Evolutionary conservation across 2,888 invertebrate genomes (phyloP).

Genomic region (Trissolcus japonicus): DNA sequence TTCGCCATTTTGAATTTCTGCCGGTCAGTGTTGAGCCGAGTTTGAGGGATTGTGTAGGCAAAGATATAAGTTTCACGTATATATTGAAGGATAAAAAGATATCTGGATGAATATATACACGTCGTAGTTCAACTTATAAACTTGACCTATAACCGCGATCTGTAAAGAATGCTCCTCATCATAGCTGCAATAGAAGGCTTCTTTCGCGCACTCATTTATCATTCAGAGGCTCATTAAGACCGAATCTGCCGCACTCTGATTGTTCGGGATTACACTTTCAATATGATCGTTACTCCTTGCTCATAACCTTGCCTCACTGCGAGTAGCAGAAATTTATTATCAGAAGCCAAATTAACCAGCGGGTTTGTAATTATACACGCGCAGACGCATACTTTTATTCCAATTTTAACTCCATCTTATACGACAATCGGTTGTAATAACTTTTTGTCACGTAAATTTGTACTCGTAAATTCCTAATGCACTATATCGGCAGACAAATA

Average conservation of each 20-base stretch:
- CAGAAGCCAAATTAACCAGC: conserved; percentile 44
- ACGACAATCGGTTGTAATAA: no score
- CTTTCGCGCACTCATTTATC: conserved; percentile 77
- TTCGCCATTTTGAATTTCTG: conserved; percentile 59
- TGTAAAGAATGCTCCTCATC: conserved; percentile 57
- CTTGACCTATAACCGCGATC: conserved; percentile 54
- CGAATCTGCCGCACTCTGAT: conserved; percentile 76
- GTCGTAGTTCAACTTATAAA: conserved; percentile 57
- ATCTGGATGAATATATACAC: conserved; percentile 63
- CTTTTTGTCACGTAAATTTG: no score
- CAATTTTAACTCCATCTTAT: background rate
- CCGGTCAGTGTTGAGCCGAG: conserved; percentile 64
- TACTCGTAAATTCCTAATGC: no score
- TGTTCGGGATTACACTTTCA: conserved; percentile 69
- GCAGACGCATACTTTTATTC: conserved; percentile 6
- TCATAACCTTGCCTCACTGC: conserved; percentile 45
- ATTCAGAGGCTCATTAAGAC: conserved; percentile 77
- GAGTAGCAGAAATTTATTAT: conserved; percentile 36
- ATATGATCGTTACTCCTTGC: conserved; percentile 50
- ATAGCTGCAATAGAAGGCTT: conserved; percentile 71
- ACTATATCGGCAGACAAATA: no score
- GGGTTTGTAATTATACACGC: background rate
- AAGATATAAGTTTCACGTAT: conserved; percentile 73
- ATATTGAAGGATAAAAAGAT: conserved; percentile 61
- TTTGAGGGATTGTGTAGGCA: conserved; percentile 75